Percentiles rank a stretch among this genome's conserved stretches.
phyloP scores from a whole-genome alignment of 2,113 vertebrate genomes.

The Marmota monax region DNA sequence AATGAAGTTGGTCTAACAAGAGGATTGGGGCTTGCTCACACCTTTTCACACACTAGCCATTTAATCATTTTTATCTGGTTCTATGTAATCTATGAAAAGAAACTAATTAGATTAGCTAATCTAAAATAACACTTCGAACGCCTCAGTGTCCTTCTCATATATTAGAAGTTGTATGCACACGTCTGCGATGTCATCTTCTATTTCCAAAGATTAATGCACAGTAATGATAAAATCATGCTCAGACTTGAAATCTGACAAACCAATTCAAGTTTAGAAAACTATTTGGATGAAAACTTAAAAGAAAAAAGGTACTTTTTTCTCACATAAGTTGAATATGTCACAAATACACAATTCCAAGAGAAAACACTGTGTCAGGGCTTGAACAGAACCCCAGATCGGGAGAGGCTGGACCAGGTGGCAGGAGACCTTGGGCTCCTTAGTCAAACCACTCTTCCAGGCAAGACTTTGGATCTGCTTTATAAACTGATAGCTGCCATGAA shows the following conservation, averaged over 20 bases:
- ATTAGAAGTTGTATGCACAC: not conserved
- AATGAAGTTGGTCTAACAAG: constrained; percentile 22
- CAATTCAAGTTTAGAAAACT: not conserved
- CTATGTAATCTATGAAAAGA: constrained; percentile 50
- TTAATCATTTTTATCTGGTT: constrained; percentile 49
- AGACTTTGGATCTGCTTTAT: not conserved
- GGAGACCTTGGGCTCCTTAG: not conserved
- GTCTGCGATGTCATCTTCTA: not conserved
- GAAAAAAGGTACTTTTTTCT: not conserved
- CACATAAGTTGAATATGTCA: not conserved
- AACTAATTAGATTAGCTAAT: constrained; percentile 52
- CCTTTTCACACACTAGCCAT: not conserved
- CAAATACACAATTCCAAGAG: not conserved
- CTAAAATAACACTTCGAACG: constrained; percentile 20
- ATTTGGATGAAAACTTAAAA: not conserved
- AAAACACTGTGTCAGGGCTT: not conserved
- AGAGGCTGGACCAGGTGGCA: not conserved
- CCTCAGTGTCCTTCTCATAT: not conserved
- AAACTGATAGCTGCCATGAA: not conserved
- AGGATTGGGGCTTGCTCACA: constrained; percentile 34
- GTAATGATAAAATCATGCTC: not conserved
- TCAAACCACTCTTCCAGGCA: not conserved
- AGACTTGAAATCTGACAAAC: constrained; percentile 34
- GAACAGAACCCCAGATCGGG: too few species aligned
- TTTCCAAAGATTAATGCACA: constrained; percentile 35